Evolutionary conservation across 2,797 vertebrate species (phyloP).

Genomic region (Craterocephalus amniculus): DNA sequence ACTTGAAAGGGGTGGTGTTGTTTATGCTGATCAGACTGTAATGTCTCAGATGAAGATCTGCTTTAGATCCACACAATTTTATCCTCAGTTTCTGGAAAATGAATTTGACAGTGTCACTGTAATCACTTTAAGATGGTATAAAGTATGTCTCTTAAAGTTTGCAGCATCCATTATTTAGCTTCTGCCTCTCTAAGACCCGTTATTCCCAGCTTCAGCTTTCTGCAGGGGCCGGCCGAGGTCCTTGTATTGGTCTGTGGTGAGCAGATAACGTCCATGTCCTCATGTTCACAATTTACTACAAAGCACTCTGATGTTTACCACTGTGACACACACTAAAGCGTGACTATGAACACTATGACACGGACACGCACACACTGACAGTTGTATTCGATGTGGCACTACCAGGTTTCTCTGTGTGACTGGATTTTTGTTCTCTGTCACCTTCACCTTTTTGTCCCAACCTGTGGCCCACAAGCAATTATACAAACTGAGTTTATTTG

Average conservation of each 20-base stretch:
- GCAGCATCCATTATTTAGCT: conserved; percentile 75
- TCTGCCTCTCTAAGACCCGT: conserved; percentile 40
- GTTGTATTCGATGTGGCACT: conserved; percentile 59
- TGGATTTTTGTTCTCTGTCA: conserved; percentile 69
- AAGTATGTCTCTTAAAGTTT: conserved; percentile 54
- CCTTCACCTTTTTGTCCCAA: conserved; percentile 75
- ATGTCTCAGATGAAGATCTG: not conserved
- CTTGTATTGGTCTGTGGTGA: conserved; percentile 70
- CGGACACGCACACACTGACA: conserved; percentile 54
- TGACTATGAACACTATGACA: conserved; percentile 58
- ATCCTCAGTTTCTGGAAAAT: conserved; percentile 4
- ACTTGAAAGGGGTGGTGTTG: not conserved
- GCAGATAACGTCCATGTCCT: conserved; percentile 71
- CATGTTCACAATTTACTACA: conserved; percentile 54
- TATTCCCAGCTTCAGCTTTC: conserved; percentile 66
- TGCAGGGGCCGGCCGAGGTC: conserved; percentile 46
- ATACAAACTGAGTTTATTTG: conserved; percentile 79
- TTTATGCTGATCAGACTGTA: not conserved
- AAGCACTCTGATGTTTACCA: conserved; percentile 40
- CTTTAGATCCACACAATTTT: not conserved
- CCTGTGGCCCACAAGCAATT: conserved; percentile 74
- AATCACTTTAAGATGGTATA: conserved; percentile 77
- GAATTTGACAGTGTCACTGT: conserved; percentile 56
- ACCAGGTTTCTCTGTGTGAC: conserved; percentile 51
- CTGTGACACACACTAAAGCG: conserved; percentile 25